Percentiles rank a stretch among this genome's conserved stretches.
Conservation (phyloP, 2,113 vertebrate genomes). For the Macrotis lagotis region DNA sequence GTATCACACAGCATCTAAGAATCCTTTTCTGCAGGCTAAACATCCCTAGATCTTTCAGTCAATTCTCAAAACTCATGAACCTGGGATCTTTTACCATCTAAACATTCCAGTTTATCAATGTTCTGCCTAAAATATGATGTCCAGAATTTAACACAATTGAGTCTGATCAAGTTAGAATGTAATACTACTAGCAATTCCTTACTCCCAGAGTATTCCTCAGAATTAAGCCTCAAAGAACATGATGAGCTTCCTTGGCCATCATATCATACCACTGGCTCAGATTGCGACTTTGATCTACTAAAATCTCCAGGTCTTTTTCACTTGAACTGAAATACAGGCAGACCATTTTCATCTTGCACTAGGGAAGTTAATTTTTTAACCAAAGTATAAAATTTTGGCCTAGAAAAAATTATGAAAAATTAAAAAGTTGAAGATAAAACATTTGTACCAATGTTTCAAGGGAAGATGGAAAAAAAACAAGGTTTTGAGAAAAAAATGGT, state of each 20-base stretch:
- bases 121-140: background rate
- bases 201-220: background rate
- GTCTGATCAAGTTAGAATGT: background rate
- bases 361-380: background rate
- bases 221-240: background rate
- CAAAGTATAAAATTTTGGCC: background rate
- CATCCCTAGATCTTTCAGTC: background rate
- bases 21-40: background rate
- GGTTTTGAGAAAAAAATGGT: constrained; percentile 17
- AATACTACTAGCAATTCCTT: background rate
- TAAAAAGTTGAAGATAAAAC: constrained; percentile 25
- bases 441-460: constrained; percentile 32
- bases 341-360: background rate
- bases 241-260: background rate
- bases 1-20: background rate
- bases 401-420: background rate
- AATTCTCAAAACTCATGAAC: background rate
- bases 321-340: background rate
- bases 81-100: background rate
- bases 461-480: constrained; percentile 31
- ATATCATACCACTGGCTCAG: background rate
- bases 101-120: background rate
- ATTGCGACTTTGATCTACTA: background rate
- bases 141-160: background rate
- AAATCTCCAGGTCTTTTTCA: background rate